Evolutionary conservation across 2,888 invertebrate genomes (phyloP).

Genomic region (Abrostola tripartita): DNA sequence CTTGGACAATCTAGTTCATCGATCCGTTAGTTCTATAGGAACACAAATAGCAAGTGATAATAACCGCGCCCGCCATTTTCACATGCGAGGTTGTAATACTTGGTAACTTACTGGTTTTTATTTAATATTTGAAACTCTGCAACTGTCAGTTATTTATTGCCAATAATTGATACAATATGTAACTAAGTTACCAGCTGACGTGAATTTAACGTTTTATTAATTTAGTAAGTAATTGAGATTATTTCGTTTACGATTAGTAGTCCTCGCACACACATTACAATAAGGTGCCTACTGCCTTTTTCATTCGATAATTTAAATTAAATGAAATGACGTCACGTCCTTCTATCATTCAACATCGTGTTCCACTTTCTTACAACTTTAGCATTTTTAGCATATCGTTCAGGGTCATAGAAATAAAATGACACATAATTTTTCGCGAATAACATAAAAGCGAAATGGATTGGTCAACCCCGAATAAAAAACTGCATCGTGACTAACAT

Average conservation of each 20-base stretch:
- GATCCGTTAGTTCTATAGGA: conserved; percentile 19
- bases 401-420: conserved; percentile 42
- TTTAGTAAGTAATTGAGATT: not conserved
- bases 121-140: conserved; percentile 11
- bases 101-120: conserved; percentile 29
- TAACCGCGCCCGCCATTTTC: conserved; percentile 49
- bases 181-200: conserved; percentile 24
- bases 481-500: conserved; percentile 55
- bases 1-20: conserved; percentile 38
- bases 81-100: conserved; percentile 12
- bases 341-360: conserved; percentile 16
- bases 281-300: not conserved
- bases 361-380: conserved; percentile 42
- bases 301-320: not conserved
- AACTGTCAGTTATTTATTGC: conserved; percentile 7
- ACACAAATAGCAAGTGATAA: conserved; percentile 27
- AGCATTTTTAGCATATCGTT: conserved; percentile 49
- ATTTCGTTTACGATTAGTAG: not conserved
- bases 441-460: conserved; percentile 14
- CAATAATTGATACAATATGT: conserved; percentile 28
- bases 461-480: conserved; percentile 14
- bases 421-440: conserved; percentile 9
- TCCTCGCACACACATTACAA: not conserved
- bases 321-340: conserved; percentile 65
- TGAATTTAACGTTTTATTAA: not conserved